A percentile compares a stretch with the other conserved stretches of the same genome.
These are phyloP conservation scores for Margarornis squamiger DNA, from an alignment of 2,797 vertebrate genomes.

Conservation along the genomic window DNA sequence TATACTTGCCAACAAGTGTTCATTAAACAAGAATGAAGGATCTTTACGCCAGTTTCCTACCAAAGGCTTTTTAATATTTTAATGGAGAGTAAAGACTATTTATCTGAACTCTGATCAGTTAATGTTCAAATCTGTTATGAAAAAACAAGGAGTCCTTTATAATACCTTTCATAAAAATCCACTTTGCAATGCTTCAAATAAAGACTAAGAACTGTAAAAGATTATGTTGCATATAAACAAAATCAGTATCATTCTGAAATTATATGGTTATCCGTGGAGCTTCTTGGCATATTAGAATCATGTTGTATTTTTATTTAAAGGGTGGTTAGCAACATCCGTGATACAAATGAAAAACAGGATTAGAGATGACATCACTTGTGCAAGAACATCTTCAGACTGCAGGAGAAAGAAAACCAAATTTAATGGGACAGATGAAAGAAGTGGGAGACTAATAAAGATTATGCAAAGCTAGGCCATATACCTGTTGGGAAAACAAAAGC, in stretches of 20 bases:
- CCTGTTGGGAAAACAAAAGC: constrained; percentile 18
- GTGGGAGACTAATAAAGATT: constrained; percentile 23
- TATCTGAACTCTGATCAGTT: constrained; percentile 86
- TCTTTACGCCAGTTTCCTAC: constrained; percentile 80
- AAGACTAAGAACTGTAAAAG: constrained; percentile 81
- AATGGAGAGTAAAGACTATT: constrained; percentile 86
- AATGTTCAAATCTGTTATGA: constrained; percentile 83
- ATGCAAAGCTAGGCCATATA: neutral
- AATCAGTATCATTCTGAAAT: constrained; percentile 81
- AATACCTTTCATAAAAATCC: constrained; percentile 86
- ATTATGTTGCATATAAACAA: constrained; percentile 82
- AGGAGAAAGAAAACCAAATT: constrained; percentile 28
- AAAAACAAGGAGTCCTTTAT: constrained; percentile 84
- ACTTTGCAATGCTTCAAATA: constrained; percentile 84
- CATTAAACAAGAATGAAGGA: constrained; percentile 85
- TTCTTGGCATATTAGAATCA: constrained; percentile 73
- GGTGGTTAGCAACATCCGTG: constrained; percentile 69
- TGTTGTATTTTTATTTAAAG: constrained; percentile 78
- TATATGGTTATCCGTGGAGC: constrained; percentile 74
- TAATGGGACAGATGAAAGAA: constrained; percentile 61
- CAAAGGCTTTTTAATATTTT: constrained; percentile 86
- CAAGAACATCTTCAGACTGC: constrained; percentile 48
- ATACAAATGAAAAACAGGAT: constrained; percentile 76
- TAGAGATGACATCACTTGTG: constrained; percentile 70
- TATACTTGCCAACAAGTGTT: constrained; percentile 85